Conservation (phyloP, 2,888 invertebrate species). For the Rhingia rostrata region DNA sequence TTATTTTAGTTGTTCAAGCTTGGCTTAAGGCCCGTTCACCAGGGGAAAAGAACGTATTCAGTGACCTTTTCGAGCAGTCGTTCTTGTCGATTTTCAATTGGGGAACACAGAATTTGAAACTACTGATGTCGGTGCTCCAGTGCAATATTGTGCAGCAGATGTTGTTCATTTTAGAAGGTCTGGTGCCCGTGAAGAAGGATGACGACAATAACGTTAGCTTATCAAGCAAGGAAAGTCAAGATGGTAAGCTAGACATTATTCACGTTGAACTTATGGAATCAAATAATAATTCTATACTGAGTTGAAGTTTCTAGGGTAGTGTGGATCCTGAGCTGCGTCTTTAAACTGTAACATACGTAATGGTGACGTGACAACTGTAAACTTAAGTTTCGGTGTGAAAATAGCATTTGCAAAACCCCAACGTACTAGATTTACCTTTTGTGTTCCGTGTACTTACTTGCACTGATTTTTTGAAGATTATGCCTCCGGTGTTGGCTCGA, state of each 20-base stretch:
- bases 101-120: conserved; percentile 91
- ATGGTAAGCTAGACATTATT: conserved; percentile 80
- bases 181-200: conserved; percentile 90
- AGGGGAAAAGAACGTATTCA: conserved; percentile 87
- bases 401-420: no score
- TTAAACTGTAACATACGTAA: no score
- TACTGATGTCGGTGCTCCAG: conserved; percentile 94
- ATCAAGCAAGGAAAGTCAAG: conserved; percentile 84
- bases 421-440: no score
- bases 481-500: no score
- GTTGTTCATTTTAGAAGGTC: conserved; percentile 91
- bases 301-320: no score
- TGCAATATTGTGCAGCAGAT: conserved; percentile 95
- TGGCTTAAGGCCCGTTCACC: conserved; percentile 89
- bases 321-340: no score
- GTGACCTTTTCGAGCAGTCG: conserved; percentile 89
- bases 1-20: conserved; percentile 87
- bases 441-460: no score
- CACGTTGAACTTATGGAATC: no score
- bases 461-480: no score
- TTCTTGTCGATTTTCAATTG: conserved; percentile 90
- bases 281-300: no score
- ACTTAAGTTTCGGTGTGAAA: no score
- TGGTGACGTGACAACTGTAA: no score
- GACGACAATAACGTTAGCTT: conserved; percentile 84